These are phyloP conservation scores for Prionailurus bengalensis DNA, from an alignment of 2,113 vertebrate species.

Conservation along the genomic window DNA sequence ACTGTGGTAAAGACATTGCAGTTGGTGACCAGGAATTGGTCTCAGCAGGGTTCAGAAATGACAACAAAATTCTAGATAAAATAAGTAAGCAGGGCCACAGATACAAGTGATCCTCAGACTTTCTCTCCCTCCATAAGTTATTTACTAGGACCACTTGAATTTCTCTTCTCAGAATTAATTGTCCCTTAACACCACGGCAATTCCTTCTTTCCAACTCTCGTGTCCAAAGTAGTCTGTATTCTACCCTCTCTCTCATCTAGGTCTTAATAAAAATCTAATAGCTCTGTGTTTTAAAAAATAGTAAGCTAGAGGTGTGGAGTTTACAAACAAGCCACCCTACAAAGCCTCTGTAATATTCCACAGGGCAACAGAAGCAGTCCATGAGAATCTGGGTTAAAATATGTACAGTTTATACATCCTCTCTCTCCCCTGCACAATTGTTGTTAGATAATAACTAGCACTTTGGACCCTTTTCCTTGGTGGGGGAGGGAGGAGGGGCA, in stretches of 20 bases:
- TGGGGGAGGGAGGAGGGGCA: background rate
- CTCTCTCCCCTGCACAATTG: constrained; percentile 29
- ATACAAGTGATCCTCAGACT: background rate
- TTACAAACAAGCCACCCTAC: constrained; percentile 70
- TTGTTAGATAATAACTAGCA: constrained; percentile 37
- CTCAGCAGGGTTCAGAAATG: background rate
- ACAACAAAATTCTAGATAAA: background rate
- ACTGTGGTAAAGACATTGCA: background rate
- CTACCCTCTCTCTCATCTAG: background rate
- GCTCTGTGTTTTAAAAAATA: constrained; percentile 62
- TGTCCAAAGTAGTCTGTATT: constrained; percentile 55
- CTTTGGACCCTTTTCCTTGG: background rate
- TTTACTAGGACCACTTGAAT: background rate
- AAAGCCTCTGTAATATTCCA: constrained; percentile 76
- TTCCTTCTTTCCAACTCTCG: background rate
- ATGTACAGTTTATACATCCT: constrained; percentile 75
- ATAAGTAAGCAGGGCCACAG: background rate
- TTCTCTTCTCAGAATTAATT: background rate
- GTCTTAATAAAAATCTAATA: constrained; percentile 70
- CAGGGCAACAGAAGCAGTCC: constrained; percentile 71
- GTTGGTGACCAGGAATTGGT: background rate
- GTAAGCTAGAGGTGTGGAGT: constrained; percentile 63
- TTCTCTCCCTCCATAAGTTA: background rate
- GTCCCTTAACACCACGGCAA: background rate
- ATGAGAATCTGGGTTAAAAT: constrained; percentile 73